Percentiles rank a stretch among this genome's conserved stretches.
These are phyloP conservation scores for Hippopotamyrus pictus DNA, from an alignment of 2,797 vertebrate species.

Conservation along the genomic window DNA sequence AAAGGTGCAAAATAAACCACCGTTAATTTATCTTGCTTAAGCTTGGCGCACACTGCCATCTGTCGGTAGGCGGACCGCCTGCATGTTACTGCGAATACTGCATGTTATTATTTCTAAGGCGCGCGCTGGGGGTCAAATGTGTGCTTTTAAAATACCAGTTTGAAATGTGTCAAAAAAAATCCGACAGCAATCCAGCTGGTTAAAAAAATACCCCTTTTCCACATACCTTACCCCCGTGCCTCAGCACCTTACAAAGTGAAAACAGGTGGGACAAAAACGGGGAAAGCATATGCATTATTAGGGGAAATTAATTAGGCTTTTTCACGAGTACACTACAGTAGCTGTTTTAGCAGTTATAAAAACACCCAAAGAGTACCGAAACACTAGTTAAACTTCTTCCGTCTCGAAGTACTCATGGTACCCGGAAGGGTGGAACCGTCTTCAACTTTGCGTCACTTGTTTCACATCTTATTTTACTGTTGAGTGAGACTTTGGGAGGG, in stretches of 20 bases:
- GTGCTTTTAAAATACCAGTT: background rate
- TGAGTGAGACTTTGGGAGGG: background rate
- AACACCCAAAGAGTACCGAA: background rate
- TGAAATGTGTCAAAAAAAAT: background rate
- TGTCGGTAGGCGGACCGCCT: background rate
- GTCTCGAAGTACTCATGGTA: slow-evolving; percentile 30
- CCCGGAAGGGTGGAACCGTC: slow-evolving; percentile 55
- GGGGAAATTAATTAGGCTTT: background rate
- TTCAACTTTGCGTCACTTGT: slow-evolving; percentile 31
- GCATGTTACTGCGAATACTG: background rate
- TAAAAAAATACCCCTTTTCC: background rate
- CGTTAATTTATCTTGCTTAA: background rate
- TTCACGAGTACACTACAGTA: background rate
- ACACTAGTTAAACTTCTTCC: slow-evolving; percentile 30
- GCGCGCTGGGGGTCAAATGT: background rate
- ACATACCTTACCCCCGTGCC: background rate
- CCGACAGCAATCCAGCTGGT: background rate
- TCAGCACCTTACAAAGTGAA: background rate
- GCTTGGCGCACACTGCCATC: slow-evolving; percentile 7
- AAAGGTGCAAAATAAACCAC: background rate
- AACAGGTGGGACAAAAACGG: background rate
- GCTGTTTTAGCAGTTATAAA: background rate
- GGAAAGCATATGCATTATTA: background rate
- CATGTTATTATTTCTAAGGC: background rate
- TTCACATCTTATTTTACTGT: slow-evolving; percentile 18